Base-by-base conservation (phyloP, 64 coral and sea anemone species). In the Porites lutea region DNA sequence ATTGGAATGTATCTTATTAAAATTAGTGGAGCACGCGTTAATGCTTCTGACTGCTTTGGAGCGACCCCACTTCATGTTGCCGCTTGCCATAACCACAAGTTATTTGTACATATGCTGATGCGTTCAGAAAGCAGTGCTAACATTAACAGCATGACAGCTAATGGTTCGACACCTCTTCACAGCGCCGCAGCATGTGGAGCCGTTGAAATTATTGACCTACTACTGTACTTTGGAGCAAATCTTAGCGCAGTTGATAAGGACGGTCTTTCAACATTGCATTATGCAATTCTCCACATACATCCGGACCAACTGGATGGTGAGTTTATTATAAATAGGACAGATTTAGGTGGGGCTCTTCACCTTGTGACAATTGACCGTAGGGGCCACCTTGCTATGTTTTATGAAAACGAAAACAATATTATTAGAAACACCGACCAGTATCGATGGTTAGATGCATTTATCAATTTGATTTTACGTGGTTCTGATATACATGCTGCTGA, bases 161-260 rank as follows among this genome's bases (percentile, higher is more conserved):
- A 82, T 62, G 79, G 79, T 8, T 82, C 79, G 13, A 82, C 79
- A 44, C 79, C 79, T 23, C 63, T 82, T 45, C 79, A 82, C 16
- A 82, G 79, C 22, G 79, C 55, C 43, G 79, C 79, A 19, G 23
- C 60, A 19, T 82, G 79, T 12, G 53, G 20, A 4, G 79, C 79
- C 63, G 16, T 60, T 13, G 53, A 37, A 4, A 54, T 82, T 11
- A 60, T 82, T 63, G 49, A 63, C 52, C 3, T 53, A 44, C 19
- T 27, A 44, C 53, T 60, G 57, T 10, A 60, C 63, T 22, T 59
- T 60, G 79, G 45, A 20, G 63, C 57, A 11, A 82, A 60, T 22
- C 57, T 82, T 54, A 82, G 27, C 12, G 79, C 79, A 60, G 53
- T 12, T 7, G 53, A 82, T 13, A 43, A 82, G 45, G 57, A 60